Evolutionary conservation across 2,888 invertebrate species (phyloP).

Genomic region (Nineta flava): DNA sequence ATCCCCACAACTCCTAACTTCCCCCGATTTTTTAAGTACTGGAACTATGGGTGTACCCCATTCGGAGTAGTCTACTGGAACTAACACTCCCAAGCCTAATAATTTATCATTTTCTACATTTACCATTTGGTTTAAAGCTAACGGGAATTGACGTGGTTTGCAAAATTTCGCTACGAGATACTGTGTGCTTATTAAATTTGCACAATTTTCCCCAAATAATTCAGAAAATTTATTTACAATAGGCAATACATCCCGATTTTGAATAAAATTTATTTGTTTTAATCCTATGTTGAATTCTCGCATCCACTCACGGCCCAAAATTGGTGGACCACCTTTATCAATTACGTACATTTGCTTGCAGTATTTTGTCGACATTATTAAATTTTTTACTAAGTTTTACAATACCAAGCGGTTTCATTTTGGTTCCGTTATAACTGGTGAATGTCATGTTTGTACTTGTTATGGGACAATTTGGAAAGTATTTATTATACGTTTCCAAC

Average conservation of each 20-base stretch:
- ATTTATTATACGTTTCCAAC: too few species aligned
- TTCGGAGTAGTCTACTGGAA: neutral
- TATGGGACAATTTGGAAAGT: too few species aligned
- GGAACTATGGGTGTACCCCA: slow-evolving; percentile 7
- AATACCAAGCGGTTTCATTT: too few species aligned
- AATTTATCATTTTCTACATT: neutral
- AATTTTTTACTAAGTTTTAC: too few species aligned
- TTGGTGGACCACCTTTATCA: neutral
- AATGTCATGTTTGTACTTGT: too few species aligned
- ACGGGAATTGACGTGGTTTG: too few species aligned
- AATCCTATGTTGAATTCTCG: neutral
- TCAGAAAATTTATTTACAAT: slow-evolving; percentile 7
- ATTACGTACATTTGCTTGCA: too few species aligned
- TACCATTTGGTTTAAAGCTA: neutral
- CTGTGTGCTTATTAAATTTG: slow-evolving; percentile 9
- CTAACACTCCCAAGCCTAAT: neutral
- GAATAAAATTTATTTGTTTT: neutral
- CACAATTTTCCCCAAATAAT: slow-evolving; percentile 8
- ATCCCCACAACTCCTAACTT: slow-evolving; percentile 10
- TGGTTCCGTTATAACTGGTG: too few species aligned
- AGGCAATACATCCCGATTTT: slow-evolving; percentile 1
- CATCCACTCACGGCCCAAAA: neutral
- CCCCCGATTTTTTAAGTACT: slow-evolving; percentile 7
- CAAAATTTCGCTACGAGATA: slow-evolving; percentile 10
- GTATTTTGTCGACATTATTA: too few species aligned